These are phyloP conservation scores for Pasiphila rectangulata DNA, from an alignment of 2,888 invertebrate genomes.

Conservation along the genomic window DNA sequence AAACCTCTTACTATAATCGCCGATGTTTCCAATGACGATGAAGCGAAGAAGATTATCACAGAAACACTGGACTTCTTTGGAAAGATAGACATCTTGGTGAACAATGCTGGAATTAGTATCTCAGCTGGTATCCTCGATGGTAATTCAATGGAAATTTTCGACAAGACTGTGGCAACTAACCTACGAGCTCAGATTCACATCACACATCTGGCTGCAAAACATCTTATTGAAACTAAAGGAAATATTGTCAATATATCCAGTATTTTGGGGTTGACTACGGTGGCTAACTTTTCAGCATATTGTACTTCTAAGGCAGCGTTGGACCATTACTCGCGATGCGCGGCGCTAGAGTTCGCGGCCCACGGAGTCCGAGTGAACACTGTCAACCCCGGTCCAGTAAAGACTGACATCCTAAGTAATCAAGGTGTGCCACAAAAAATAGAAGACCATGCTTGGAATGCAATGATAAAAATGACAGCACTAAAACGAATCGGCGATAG, in stretches of 20 bases:
- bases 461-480: slow-evolving; percentile 88
- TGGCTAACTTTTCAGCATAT: slow-evolving; percentile 29
- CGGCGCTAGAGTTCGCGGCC: slow-evolving; percentile 87
- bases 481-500: slow-evolving; percentile 82
- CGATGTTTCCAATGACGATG: slow-evolving; percentile 39
- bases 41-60: slow-evolving; percentile 34
- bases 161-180: slow-evolving; percentile 39
- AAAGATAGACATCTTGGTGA: slow-evolving; percentile 40
- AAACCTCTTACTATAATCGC: slow-evolving; percentile 35
- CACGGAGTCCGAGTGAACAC: slow-evolving; percentile 89
- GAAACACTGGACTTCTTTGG: slow-evolving; percentile 33
- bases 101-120: slow-evolving; percentile 40
- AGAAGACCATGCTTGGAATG: slow-evolving; percentile 74
- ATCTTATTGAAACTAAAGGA: slow-evolving; percentile 41
- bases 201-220: slow-evolving; percentile 37
- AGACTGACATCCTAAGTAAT: slow-evolving; percentile 44
- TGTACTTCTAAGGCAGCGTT: slow-evolving; percentile 58
- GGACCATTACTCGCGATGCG: slow-evolving; percentile 92
- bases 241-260: slow-evolving; percentile 47
- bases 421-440: slow-evolving; percentile 45
- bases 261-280: slow-evolving; percentile 25
- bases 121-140: slow-evolving; percentile 28
- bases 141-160: slow-evolving; percentile 35
- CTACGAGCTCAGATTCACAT: slow-evolving; percentile 36
- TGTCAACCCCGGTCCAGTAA: slow-evolving; percentile 92